Evolutionary conservation across 2,888 invertebrate species (phyloP).

Genomic region (Laothoe populi): DNA sequence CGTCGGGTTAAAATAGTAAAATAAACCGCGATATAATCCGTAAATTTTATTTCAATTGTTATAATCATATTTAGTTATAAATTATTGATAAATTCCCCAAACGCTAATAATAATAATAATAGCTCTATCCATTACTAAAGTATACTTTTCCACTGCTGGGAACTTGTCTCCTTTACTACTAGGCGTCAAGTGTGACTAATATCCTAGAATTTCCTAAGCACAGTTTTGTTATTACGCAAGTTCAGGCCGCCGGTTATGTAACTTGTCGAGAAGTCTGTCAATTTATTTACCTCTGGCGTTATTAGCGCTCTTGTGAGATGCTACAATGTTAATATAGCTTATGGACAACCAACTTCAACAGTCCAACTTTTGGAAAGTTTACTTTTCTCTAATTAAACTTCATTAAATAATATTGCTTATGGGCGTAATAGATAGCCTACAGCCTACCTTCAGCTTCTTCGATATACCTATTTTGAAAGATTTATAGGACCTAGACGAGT

Average conservation of each 20-base stretch:
- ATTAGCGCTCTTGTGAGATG: constrained; percentile 45
- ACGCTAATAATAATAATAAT: no score
- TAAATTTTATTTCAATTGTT: no score
- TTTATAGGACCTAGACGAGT: neutral
- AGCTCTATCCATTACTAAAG: no score
- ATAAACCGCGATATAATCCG: no score
- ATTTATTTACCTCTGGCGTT: constrained; percentile 52
- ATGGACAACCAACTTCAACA: no score
- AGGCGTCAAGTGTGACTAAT: constrained; percentile 26
- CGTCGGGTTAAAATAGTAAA: no score
- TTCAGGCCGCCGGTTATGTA: constrained; percentile 44
- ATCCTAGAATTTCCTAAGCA: constrained; percentile 35
- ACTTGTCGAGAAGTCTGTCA: constrained; percentile 46
- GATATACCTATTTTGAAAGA: neutral
- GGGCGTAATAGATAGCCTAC: neutral
- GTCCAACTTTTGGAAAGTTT: constrained; percentile 44
- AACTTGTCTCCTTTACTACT: no score
- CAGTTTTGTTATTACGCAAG: constrained; percentile 50
- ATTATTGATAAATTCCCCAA: constrained; percentile 23
- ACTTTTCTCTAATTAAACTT: constrained; percentile 45
- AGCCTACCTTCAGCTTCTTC: neutral
- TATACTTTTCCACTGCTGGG: no score
- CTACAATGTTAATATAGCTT: constrained; percentile 44
- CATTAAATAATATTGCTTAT: constrained; percentile 32
- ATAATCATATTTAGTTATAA: no score